Evolutionary conservation across 2,113 vertebrate species (phyloP), one percentile per base, ranked within the genome.

Genomic region (Campylomormyrus tamandua): DNA sequence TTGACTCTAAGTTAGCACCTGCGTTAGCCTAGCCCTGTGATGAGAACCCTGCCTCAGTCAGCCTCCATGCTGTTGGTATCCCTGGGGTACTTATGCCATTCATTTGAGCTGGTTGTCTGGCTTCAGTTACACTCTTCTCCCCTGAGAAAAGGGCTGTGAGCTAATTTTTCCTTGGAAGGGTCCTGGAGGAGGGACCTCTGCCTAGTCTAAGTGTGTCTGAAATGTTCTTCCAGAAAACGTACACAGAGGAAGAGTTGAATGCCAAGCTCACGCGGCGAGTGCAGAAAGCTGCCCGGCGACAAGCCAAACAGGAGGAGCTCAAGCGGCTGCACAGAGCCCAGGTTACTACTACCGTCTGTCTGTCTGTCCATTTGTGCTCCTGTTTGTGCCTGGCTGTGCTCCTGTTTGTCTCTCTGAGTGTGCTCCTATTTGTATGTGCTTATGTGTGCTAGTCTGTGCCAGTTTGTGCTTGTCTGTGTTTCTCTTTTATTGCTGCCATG

Each of bases 311-410:
- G 62, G 97, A 99, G 39, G 97, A 99, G 84, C 96, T 99, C 0
- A 98, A 98, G 94, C 96, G 98, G 88, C 94, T 99, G 27, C 98
- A 99, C 92, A 96, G 97, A 90, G 98, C 98, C 21, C 98, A 99
- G 97, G 98, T 97, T 35, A 35, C 19, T 17, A 80, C 83, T 15
- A 10, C 24, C 6, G 77, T 21, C 45, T 84, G 19, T 84, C 42
- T 46, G 39, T 11, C 39, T n/a, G 3, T 46, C 35, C 77, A 35
- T 80, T 17, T 4, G 10, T 27, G 66, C 31, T 74, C 15, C 24
- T 15, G 10, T 77, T 35, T 80, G 24, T 80, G 24, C 17, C 74
- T 42, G n/a, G n/a, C 66, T 24, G 83, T 45, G 35, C 83, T 42
- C 45, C 45, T 84, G 35, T 21, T 19, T 21, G 83, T 48, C 35